Evolutionary conservation across 2,888 invertebrate genomes (phyloP).

Genomic region (Chymomyza procnemis): DNA sequence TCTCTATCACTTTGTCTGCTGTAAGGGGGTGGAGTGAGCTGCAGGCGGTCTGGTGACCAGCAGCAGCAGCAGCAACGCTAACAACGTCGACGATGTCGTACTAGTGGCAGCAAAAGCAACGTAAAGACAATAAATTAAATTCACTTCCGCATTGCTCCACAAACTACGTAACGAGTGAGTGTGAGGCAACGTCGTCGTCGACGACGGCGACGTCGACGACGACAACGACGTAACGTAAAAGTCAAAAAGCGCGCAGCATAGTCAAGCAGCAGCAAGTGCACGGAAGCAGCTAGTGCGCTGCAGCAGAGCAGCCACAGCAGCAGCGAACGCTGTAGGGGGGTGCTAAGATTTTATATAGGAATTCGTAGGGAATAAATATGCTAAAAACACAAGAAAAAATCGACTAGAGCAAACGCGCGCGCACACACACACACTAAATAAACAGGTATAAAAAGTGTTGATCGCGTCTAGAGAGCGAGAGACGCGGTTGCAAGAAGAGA

Average conservation of each 20-base stretch:
- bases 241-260: slow-evolving; percentile 39
- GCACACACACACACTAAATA: slow-evolving; percentile 11
- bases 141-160: slow-evolving; percentile 79
- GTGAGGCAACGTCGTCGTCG: slow-evolving; percentile 45
- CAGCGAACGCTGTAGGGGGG: slow-evolving; percentile 14
- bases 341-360: slow-evolving; percentile 41
- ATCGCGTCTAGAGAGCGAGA: slow-evolving; percentile 44
- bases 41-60: slow-evolving; percentile 39
- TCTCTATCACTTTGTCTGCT: slow-evolving; percentile 32
- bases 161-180: slow-evolving; percentile 59
- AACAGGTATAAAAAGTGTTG: slow-evolving; percentile 66
- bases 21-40: slow-evolving; percentile 16
- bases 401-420: slow-evolving; percentile 16
- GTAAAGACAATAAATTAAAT: slow-evolving; percentile 78
- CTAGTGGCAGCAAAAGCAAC: slow-evolving; percentile 46
- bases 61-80: neutral
- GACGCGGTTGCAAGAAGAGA: slow-evolving; percentile 21
- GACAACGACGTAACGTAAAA: slow-evolving; percentile 23
- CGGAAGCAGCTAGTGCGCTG: slow-evolving; percentile 38
- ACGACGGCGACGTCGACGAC: slow-evolving; percentile 13
- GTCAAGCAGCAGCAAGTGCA: slow-evolving; percentile 34
- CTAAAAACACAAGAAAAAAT: slow-evolving; percentile 14
- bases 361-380: slow-evolving; percentile 38
- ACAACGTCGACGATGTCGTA: slow-evolving; percentile 17
- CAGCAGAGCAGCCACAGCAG: neutral